Conservation (phyloP, 1,140 invertebrate species). For the Limonius californicus region DNA sequence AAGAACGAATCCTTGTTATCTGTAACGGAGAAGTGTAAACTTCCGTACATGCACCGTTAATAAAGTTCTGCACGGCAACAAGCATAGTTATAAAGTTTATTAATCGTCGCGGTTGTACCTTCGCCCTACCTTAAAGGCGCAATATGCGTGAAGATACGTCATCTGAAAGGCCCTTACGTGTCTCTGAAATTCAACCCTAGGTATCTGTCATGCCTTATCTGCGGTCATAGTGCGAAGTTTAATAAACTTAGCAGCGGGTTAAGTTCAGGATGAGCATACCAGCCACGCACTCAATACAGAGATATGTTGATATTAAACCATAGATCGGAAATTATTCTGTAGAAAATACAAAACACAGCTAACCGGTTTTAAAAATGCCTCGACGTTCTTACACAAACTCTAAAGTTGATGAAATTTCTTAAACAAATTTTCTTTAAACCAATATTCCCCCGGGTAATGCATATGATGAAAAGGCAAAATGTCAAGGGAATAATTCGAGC, state of each 20-base stretch:
- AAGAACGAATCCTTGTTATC: too few relatives aligned
- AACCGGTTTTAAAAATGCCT: too few relatives aligned
- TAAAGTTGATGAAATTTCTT: too few relatives aligned
- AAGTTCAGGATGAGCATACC: background rate
- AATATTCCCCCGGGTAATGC: too few relatives aligned
- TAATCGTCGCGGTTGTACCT: conserved; percentile 23
- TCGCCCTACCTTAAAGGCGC: conserved; percentile 20
- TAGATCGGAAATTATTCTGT: too few relatives aligned
- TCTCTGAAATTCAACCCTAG: conserved; percentile 9
- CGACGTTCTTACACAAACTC: too few relatives aligned
- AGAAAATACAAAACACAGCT: too few relatives aligned
- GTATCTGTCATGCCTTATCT: conserved; percentile 6
- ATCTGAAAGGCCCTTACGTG: conserved; percentile 14
- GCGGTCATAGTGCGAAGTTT: conserved; percentile 4
- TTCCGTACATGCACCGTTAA: background rate
- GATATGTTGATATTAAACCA: too few relatives aligned
- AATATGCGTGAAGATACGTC: conserved; percentile 27
- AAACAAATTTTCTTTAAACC: too few relatives aligned
- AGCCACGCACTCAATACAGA: background rate
- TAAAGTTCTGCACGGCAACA: conserved; percentile 14
- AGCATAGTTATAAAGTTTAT: conserved; percentile 23
- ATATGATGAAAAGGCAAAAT: too few relatives aligned
- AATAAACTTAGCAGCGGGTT: conserved; percentile 2
- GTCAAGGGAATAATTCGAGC: too few relatives aligned
- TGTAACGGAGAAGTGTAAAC: background rate